These are phyloP conservation scores for Oxytorus armatus DNA, from an alignment of 2,888 invertebrate species.

Conservation along the genomic window DNA sequence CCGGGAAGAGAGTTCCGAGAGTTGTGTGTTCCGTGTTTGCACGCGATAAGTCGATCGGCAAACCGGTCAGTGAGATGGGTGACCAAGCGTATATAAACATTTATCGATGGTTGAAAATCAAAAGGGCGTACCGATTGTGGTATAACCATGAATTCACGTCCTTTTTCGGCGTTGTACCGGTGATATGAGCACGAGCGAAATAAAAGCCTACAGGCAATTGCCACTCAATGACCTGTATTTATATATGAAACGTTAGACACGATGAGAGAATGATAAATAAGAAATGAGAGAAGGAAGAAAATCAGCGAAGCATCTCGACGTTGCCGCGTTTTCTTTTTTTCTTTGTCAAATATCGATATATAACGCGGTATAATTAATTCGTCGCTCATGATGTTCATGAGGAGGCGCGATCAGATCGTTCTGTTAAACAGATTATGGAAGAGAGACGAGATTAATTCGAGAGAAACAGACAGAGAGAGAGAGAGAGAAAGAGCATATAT, in stretches of 20 bases:
- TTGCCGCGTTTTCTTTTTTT: constrained; percentile 2
- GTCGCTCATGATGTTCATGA: constrained; percentile 28
- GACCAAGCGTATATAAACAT: constrained; percentile 2
- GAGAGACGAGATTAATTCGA: constrained; percentile 15
- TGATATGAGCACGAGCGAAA: constrained; percentile 7
- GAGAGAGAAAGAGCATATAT: background rate
- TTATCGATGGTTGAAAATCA: background rate
- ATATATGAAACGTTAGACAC: constrained; percentile 29
- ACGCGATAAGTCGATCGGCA: constrained; percentile 65
- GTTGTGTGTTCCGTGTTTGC: constrained; percentile 19
- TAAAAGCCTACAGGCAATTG: constrained; percentile 31
- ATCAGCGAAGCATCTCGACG: background rate
- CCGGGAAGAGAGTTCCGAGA: constrained; percentile 22
- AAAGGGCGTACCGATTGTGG: background rate
- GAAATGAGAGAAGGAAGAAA: background rate
- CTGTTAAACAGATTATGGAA: constrained; percentile 53
- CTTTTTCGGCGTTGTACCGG: background rate
- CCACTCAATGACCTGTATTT: constrained; percentile 58
- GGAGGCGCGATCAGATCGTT: constrained; percentile 50
- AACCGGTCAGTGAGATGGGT: constrained; percentile 64
- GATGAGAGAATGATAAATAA: constrained; percentile 1
- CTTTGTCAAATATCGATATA: background rate
- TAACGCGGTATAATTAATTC: constrained; percentile 53
- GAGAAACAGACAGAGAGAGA: constrained; percentile 20
- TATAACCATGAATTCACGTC: background rate